Conservation (phyloP, 2,113 vertebrate species). For the Halcyon senegalensis region DNA sequence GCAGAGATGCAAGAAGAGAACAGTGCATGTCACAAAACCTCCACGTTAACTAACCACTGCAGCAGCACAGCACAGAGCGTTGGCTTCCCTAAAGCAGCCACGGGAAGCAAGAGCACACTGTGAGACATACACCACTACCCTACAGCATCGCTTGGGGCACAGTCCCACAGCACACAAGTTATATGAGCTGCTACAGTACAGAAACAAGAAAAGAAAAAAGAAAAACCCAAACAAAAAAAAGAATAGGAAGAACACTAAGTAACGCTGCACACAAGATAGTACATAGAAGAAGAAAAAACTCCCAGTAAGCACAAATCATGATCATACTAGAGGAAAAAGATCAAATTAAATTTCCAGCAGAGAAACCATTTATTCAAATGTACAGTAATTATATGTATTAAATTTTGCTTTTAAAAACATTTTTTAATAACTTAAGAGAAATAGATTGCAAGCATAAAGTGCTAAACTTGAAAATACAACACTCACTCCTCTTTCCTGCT, state of each 20-base stretch:
- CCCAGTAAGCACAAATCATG: not conserved
- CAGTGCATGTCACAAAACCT: not conserved
- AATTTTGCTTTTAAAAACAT: not conserved
- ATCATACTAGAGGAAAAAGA: constrained; percentile 3
- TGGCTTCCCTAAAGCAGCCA: not conserved
- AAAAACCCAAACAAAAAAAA: not conserved
- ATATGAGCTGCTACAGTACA: not conserved
- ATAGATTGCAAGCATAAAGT: not conserved
- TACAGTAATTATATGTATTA: not conserved
- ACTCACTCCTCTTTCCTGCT: not conserved
- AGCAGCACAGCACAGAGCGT: not conserved
- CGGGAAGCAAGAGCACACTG: not conserved
- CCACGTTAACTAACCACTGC: not conserved
- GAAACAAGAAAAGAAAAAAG: not conserved
- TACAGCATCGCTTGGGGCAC: not conserved
- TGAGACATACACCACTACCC: not conserved
- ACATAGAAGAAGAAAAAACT: not conserved
- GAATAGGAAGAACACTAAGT: not conserved
- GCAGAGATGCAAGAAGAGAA: not conserved
- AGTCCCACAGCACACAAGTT: not conserved
- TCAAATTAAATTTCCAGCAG: not conserved
- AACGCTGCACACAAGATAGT: not conserved
- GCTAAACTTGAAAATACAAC: not conserved
- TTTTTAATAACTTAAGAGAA: not conserved
- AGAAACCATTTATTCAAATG: constrained; percentile 1